These are phyloP conservation scores for Indri indri DNA, from an alignment of 2,113 vertebrate genomes.

Conservation along the genomic window DNA sequence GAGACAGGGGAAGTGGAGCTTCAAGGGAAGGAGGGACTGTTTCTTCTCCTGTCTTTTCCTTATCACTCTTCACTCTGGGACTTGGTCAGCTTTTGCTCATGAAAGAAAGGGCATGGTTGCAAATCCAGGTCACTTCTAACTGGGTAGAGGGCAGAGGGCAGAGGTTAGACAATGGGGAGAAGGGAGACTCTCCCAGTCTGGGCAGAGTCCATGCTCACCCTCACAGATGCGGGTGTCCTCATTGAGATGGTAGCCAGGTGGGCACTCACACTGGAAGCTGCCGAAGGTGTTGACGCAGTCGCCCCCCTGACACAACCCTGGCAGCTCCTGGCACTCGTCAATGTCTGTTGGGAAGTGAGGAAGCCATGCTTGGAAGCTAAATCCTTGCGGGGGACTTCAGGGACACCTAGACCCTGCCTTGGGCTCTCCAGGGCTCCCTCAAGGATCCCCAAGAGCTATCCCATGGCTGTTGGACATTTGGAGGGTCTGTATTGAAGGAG, in stretches of 20 bases:
- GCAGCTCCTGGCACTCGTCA: conserved; percentile 95
- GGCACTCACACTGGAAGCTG: conserved; percentile 96
- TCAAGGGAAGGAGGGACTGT: background rate
- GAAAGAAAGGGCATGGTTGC: background rate
- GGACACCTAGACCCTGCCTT: background rate
- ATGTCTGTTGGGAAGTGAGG: conserved; percentile 86
- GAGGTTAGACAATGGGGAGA: background rate
- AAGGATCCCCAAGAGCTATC: background rate
- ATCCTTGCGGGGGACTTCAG: background rate
- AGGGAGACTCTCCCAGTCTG: accelerated
- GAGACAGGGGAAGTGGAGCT: background rate
- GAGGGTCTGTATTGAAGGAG: background rate
- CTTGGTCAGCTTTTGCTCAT: background rate
- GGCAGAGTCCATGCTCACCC: conserved; percentile 82
- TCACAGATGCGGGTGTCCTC: conserved; percentile 93
- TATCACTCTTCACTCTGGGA: background rate
- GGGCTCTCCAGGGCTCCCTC: background rate
- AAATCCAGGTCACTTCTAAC: background rate
- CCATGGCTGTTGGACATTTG: background rate
- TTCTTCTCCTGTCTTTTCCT: background rate
- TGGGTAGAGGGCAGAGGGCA: background rate
- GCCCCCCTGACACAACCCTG: conserved; percentile 93
- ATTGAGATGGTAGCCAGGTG: conserved; percentile 92
- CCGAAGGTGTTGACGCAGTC: conserved; percentile 95
- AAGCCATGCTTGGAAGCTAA: background rate